Conservation (phyloP, 1,140 invertebrate species). For the Acromyrmex charruanus region DNA sequence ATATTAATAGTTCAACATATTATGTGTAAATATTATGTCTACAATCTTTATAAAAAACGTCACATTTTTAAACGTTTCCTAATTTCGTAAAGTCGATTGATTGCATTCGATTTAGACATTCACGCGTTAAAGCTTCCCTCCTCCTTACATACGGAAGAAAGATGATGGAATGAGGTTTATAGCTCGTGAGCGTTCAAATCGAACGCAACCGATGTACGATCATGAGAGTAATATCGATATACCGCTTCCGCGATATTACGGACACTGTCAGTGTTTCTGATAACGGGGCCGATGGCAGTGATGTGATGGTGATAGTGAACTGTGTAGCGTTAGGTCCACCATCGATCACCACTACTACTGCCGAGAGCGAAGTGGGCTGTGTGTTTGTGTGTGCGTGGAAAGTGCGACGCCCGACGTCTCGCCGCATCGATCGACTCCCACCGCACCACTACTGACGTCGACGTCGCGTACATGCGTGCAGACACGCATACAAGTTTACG, state of each 20-base stretch:
- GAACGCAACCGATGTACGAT: neutral
- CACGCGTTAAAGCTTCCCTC: too few relatives aligned
- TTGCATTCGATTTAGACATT: too few relatives aligned
- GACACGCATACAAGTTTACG: conserved; percentile 6
- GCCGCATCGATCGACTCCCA: conserved; percentile 84
- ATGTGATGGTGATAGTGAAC: conserved; percentile 42
- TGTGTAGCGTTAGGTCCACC: conserved; percentile 57
- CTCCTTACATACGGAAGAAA: too few relatives aligned
- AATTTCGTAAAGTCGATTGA: neutral
- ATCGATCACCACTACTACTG: too few relatives aligned
- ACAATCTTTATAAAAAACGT: neutral
- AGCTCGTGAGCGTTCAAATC: too few relatives aligned
- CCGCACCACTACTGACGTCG: conserved; percentile 66
- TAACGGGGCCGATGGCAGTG: neutral
- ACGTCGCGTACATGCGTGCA: conserved; percentile 35
- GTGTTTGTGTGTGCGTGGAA: conserved; percentile 77
- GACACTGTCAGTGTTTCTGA: conserved; percentile 22
- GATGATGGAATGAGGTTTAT: too few relatives aligned
- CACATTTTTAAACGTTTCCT: too few relatives aligned
- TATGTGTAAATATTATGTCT: too few relatives aligned
- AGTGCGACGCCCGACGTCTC: conserved; percentile 86
- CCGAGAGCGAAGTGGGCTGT: conserved; percentile 76
- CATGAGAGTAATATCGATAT: conserved; percentile 4
- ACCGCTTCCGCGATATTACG: neutral
- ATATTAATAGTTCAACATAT: neutral